These are phyloP conservation scores for Cerceris rybyensis DNA, from an alignment of 2,888 invertebrate genomes.

Conservation along the genomic window DNA sequence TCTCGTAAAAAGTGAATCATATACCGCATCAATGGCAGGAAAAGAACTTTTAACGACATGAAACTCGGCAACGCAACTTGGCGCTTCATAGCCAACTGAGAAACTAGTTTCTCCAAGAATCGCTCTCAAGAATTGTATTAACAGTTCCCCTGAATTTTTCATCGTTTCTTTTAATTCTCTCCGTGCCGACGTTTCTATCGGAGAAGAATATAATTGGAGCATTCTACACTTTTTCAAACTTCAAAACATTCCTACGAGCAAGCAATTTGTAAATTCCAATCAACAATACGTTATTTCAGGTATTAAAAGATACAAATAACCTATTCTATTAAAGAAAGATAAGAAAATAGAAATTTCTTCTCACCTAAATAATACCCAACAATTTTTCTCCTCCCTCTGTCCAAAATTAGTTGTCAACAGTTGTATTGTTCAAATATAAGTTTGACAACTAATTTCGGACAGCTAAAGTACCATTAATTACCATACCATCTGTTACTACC, in stretches of 20 bases:
- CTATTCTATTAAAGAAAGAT: no score
- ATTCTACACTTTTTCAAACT: not conserved
- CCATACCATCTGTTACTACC: no score
- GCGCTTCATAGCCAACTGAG: constrained; percentile 9
- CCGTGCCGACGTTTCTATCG: not conserved
- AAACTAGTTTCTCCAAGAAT: not conserved
- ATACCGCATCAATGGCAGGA: constrained; percentile 2
- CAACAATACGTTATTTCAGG: no score
- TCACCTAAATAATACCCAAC: no score
- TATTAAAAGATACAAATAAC: no score
- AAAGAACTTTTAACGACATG: constrained; percentile 51
- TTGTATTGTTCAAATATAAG: no score
- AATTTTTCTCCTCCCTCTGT: no score
- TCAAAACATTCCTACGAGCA: not conserved
- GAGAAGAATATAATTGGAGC: not conserved
- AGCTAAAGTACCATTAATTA: no score
- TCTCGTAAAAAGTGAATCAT: constrained; percentile 25
- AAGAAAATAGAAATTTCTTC: no score
- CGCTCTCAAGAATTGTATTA: not conserved
- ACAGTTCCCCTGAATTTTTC: not conserved
- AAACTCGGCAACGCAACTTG: constrained; percentile 26
- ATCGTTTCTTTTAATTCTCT: not conserved
- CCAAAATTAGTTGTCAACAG: no score
- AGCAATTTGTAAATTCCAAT: no score
- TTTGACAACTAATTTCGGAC: no score